Conservation (phyloP, 2,888 invertebrate genomes). For the Drosophila pegasa region DNA sequence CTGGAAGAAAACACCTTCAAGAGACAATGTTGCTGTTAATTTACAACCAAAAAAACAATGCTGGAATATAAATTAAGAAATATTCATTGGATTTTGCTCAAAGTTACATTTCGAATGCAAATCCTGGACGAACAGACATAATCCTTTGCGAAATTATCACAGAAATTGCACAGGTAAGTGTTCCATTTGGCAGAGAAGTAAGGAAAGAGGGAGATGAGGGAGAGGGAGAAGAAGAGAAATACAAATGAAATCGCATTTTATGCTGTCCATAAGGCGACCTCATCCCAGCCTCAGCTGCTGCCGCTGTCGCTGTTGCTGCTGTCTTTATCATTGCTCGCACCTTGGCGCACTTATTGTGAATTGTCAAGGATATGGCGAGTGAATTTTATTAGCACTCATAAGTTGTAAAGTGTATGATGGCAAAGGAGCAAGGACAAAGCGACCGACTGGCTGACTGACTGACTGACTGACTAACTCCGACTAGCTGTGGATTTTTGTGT, state of each 20-base stretch:
- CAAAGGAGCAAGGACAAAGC: conserved; percentile 32
- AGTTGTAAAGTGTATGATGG: conserved; percentile 76
- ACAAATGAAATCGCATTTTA: conserved; percentile 70
- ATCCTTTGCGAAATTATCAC: conserved; percentile 54
- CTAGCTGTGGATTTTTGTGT: conserved; percentile 45
- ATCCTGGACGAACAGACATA: conserved; percentile 17
- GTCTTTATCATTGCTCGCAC: conserved; percentile 64
- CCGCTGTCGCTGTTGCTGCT: not conserved
- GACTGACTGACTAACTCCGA: conserved; percentile 28
- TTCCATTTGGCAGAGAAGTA: conserved; percentile 47
- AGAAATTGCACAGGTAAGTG: conserved; percentile 56
- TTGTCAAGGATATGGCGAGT: conserved; percentile 67
- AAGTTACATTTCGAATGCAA: conserved; percentile 12
- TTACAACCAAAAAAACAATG: not conserved
- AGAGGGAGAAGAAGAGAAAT: conserved; percentile 10
- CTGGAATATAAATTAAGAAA: not conserved
- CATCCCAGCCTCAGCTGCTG: not conserved
- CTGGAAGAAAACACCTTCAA: too few species aligned
- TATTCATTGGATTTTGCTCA: not conserved
- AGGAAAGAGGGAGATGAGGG: conserved; percentile 16
- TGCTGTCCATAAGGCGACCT: conserved; percentile 54
- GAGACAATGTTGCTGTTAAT: not conserved
- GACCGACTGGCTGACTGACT: conserved; percentile 33
- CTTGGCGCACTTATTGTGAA: conserved; percentile 64
- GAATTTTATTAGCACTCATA: conserved; percentile 77